Base-by-base conservation (phyloP, 2,888 invertebrate species). In the Stegana nigrithorax region DNA sequence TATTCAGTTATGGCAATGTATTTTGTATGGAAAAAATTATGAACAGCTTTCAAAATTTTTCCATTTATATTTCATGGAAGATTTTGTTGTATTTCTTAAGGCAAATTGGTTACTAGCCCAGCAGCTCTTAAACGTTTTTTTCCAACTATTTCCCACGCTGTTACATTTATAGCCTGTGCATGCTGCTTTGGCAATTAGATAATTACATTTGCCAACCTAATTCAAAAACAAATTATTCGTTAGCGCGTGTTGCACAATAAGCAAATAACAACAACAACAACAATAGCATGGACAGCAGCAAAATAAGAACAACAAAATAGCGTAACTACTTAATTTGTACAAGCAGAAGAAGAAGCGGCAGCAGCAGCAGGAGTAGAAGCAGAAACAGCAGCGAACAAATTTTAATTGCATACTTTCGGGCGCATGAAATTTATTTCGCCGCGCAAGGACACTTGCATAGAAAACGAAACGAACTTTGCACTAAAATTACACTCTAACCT, bases 401-500 rank as follows among this genome's bases (percentile, higher is more conserved):
- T 80, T 74, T 75, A 75, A 75, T 75, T 75, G 75, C 75, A 80
- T 76, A 80, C 78, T 76, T 80, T 75, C 67, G 64, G 68, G 70
- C 73, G 81, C 73, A 79, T 81, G 79, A 81, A 64, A 56, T 59
- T 59, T 32, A 14, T 32, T 29, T 44, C 12, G 25, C 14, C 29
- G 6, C 25, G 32, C 32, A 14, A 14, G 17, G 10, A 27, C 21
- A 12, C 50, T n/a, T 36, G 23, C 21, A 26, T 17, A 50, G 53
- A 60, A 59, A 45, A 63, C 47, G 55, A 59, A 45, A 63, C 47
- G 55, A 65, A 66, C 76, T 78, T 75, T 72, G 78, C 81, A 78
- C 80, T 74, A 60, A 81, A 81, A 81, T 81, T 75, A 81, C 78
- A 72, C 80, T 70, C 71, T 80, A 81, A 80, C 79, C 78, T 73